phyloP scores from a whole-genome alignment of 2,888 invertebrate species.

The Mantis religiosa region DNA sequence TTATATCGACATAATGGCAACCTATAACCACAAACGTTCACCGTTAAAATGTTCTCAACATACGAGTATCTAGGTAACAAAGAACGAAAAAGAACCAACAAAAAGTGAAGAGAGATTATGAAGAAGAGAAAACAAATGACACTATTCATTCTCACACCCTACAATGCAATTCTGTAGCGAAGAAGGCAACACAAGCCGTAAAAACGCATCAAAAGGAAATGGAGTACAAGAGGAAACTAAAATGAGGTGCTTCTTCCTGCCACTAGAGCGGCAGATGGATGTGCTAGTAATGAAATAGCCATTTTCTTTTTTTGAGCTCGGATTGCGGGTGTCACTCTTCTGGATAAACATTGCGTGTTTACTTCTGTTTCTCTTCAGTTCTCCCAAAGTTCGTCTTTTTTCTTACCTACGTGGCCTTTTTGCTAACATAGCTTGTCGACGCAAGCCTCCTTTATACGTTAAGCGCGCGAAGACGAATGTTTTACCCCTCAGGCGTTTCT shows the following conservation, averaged over 20 bases:
- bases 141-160: neutral
- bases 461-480: neutral
- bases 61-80: neutral
- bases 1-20: neutral
- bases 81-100: neutral
- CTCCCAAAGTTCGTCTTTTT: neutral
- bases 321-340: neutral
- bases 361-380: neutral
- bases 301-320: neutral
- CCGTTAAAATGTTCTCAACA: neutral
- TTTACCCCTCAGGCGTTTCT: no score
- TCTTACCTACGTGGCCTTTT: neutral
- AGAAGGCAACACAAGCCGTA: neutral
- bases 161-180: neutral
- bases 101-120: neutral
- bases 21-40: neutral
- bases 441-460: neutral
- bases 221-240: neutral
- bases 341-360: neutral
- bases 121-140: slow-evolving; percentile 3
- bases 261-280: neutral
- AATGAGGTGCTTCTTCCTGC: neutral
- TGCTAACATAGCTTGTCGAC: neutral
- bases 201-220: slow-evolving; percentile 2
- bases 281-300: neutral